Base-by-base conservation (phyloP, 1,140 invertebrate genomes). In the Patella vulgata region DNA sequence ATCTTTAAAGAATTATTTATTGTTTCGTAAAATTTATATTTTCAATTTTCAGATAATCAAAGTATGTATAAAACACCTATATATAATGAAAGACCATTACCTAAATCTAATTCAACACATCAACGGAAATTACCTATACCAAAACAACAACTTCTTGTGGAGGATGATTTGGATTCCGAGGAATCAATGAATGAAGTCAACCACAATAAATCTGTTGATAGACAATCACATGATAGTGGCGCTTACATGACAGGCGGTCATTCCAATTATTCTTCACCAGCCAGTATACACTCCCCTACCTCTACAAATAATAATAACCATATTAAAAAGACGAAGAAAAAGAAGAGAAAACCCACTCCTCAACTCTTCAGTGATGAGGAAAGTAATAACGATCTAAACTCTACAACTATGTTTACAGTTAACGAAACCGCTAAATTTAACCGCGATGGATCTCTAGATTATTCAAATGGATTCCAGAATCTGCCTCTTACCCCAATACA, bases 171-270 rank as follows among this genome's bases (percentile, higher is more conserved):
- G 0, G 75, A 75, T 50, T 66, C 73, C 21, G 70, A 66, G 21
- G 75, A 77, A 30, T 75, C 70, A 25, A 52, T 73, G 50, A 39
- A 50, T 14, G 75, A 77, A 59, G 67, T 73, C 61, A 55, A 55
- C 47, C 59, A 56, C 43, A 64, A 19, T 12, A n/a, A 54, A 61
- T 27, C 52, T 55, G 9, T 36, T 48, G 12, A 56, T 19, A 17
- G 28, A 61, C 27, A 59, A 21, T 43, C 39, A 31, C 17, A 53
- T 42, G 8, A 31, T 31, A 6, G 9, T 30, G 40, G 33, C 14
- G 33, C 33, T 14, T 36, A 36, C 14, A 36, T 36, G 33, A 36
- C 33, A 36, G 33, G 33, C 5, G 33, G 33, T 36, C 14, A 36
- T 36, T 36, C 33, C 33, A 36, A 36, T 36, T 53, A 52, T 36